Percentiles rank a stretch among this genome's conserved stretches.
These are phyloP conservation scores for Aegithalos caudatus DNA, from an alignment of 2,113 vertebrate genomes.

Conservation along the genomic window DNA sequence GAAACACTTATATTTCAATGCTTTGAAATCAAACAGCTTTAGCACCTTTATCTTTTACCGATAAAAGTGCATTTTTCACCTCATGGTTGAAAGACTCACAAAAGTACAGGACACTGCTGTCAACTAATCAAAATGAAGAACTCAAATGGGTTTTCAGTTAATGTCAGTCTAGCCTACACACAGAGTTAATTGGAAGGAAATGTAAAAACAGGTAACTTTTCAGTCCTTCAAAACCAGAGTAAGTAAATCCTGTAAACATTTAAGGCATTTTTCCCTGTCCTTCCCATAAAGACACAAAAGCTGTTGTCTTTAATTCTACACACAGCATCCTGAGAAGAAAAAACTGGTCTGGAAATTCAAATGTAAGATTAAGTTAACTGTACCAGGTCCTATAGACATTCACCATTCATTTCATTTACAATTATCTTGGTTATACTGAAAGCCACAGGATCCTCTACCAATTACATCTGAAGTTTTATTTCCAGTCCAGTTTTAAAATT, in stretches of 20 bases:
- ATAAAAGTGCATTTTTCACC: not conserved
- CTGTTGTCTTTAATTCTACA: not conserved
- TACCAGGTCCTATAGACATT: not conserved
- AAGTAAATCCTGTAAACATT: not conserved
- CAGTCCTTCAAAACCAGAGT: not conserved
- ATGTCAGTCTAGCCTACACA: not conserved
- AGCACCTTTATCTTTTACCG: not conserved
- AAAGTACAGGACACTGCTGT: not conserved
- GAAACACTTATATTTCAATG: not conserved
- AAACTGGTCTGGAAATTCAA: not conserved
- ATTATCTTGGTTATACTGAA: not conserved
- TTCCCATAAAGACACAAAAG: not conserved
- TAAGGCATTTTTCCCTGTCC: not conserved
- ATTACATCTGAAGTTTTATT: not conserved
- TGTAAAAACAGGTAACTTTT: not conserved
- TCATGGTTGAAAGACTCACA: not conserved
- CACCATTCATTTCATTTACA: not conserved
- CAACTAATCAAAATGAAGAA: not conserved
- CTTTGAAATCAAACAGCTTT: not conserved
- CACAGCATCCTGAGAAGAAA: not conserved
- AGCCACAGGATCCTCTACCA: not conserved
- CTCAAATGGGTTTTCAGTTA: not conserved
- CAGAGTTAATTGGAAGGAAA: not conserved
- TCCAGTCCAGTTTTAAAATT: not conserved
- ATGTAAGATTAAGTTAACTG: not conserved